Conservation (phyloP, 2,113 vertebrate species). For the Oceanodroma tethys region DNA sequence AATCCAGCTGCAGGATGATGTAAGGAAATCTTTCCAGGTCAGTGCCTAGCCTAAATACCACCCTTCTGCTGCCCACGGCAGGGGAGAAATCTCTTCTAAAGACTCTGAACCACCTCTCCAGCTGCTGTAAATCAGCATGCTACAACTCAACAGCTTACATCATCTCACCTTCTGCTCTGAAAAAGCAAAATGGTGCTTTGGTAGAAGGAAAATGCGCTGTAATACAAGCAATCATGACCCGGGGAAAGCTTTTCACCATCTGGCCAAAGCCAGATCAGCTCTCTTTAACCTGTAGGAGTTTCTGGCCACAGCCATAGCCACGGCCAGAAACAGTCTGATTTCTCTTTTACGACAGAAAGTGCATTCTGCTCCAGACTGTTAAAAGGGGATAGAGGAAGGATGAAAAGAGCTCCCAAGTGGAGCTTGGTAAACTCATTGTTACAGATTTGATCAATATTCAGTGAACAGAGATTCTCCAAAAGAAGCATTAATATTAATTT, state of each 20-base stretch:
- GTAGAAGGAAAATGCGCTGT: background rate
- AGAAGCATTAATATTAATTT: background rate
- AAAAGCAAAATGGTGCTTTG: background rate
- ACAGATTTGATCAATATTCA: background rate
- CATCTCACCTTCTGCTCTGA: conserved; percentile 8
- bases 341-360: conserved; percentile 13
- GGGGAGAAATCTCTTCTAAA: background rate
- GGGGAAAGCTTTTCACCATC: conserved; percentile 20
- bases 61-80: background rate
- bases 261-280: background rate
- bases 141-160: background rate
- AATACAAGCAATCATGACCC: background rate
- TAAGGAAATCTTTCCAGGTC: conserved; percentile 75
- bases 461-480: background rate
- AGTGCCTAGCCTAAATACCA: background rate
- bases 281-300: background rate
- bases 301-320: background rate
- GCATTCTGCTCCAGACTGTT: background rate
- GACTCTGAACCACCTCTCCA: background rate
- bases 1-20: conserved; percentile 85
- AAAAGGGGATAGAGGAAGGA: background rate
- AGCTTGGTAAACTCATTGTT: background rate
- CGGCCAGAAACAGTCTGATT: background rate
- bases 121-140: background rate
- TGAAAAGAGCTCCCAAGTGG: background rate